A percentile compares a stretch with the other conserved stretches of the same genome.
phyloP scores from a whole-genome alignment of 2,797 vertebrate species.

The Pipistrellus kuhlii region DNA sequence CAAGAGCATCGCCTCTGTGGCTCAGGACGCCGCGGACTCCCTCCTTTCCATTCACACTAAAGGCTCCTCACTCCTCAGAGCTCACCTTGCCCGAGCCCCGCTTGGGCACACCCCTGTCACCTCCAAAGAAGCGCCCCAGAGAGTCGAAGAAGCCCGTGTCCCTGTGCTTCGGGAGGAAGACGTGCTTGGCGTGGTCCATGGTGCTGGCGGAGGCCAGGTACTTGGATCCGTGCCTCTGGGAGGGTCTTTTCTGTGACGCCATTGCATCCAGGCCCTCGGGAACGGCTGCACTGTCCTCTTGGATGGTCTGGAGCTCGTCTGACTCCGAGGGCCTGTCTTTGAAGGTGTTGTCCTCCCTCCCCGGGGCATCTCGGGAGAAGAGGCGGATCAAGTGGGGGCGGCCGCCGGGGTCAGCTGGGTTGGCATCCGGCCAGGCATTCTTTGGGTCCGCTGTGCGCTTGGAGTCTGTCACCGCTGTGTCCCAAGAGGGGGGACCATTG shows the following conservation, averaged over 20 bases:
- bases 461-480: slow-evolving; percentile 96
- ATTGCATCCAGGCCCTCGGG: slow-evolving; percentile 93
- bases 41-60: slow-evolving; percentile 54
- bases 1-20: slow-evolving; percentile 69
- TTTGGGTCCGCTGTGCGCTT: slow-evolving; percentile 91
- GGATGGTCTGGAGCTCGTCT: slow-evolving; percentile 99
- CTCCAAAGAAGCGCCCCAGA: slow-evolving; percentile 98
- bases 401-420: slow-evolving; percentile 92
- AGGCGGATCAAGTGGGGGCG: slow-evolving; percentile 99
- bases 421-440: slow-evolving; percentile 92
- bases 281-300: slow-evolving; percentile 93
- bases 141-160: slow-evolving; percentile 96
- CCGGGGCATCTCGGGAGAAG: slow-evolving; percentile 99
- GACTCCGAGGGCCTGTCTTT: slow-evolving; percentile 99
- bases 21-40: neutral
- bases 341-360: slow-evolving; percentile 99
- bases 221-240: slow-evolving; percentile 90
- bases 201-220: slow-evolving; percentile 95
- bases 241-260: slow-evolving; percentile 94
- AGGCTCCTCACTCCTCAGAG: slow-evolving; percentile 85
- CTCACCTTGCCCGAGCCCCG: slow-evolving; percentile 98
- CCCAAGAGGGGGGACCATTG: slow-evolving; percentile 96
- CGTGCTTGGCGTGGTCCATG: slow-evolving; percentile 92
- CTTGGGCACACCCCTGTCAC: slow-evolving; percentile 94
- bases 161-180: slow-evolving; percentile 92